Evolutionary conservation across 2,797 vertebrate species (phyloP).

Genomic region (Amblyraja radiata): DNA sequence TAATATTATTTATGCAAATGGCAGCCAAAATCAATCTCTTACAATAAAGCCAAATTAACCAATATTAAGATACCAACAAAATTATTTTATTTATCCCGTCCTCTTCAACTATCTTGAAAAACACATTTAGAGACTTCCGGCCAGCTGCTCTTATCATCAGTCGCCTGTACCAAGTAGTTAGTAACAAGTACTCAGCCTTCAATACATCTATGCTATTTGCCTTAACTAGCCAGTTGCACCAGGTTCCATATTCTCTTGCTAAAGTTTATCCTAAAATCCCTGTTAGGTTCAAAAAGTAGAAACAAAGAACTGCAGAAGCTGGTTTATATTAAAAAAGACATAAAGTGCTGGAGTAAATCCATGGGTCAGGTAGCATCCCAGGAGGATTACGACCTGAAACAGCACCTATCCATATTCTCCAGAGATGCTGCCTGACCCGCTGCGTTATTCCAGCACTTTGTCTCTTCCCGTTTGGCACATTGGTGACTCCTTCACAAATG

Average conservation of each 20-base stretch:
- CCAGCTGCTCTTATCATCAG: neutral
- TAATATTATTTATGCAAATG: neutral
- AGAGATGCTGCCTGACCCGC: too few relatives aligned
- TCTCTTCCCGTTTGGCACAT: neutral
- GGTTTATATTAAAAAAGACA: too few relatives aligned
- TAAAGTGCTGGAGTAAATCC: too few relatives aligned
- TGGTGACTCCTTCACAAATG: neutral
- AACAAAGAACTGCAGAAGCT: too few relatives aligned
- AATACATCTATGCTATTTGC: neutral
- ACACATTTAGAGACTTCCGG: neutral
- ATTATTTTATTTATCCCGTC: neutral
- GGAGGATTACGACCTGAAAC: too few relatives aligned
- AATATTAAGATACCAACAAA: neutral
- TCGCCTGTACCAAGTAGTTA: neutral
- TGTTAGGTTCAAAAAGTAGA: neutral
- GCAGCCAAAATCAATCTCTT: too few relatives aligned
- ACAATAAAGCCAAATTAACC: neutral
- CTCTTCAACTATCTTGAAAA: neutral
- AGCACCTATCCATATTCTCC: too few relatives aligned
- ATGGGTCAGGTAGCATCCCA: too few relatives aligned
- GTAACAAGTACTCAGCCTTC: neutral
- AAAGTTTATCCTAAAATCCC: neutral
- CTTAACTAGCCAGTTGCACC: neutral
- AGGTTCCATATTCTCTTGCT: neutral
- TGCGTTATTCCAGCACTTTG: too few relatives aligned